Evolutionary conservation across 2,888 invertebrate genomes (phyloP), one percentile per base, ranked within the genome.

Genomic region (Dysmachus trigonus): DNA sequence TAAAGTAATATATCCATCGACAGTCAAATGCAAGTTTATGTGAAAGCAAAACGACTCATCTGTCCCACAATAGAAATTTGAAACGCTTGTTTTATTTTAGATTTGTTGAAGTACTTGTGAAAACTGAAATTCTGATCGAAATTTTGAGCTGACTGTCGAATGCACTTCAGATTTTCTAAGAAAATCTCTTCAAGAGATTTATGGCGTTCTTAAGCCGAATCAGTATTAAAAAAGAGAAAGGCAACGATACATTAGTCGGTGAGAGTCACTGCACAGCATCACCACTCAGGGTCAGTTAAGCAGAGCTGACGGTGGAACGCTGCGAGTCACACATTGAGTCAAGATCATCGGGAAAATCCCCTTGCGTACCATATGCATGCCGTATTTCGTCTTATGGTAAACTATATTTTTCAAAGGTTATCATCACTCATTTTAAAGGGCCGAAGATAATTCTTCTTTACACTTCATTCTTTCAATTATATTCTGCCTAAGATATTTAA

Each of bases 161-260:
- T n/a, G 35, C 47, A 38, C 47, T 77, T 47, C 5, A 77, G 30
- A 76, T 41, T 76, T 76, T 76, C 76, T 18, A 33, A 38, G 76
- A 35, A 76, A n/a, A n/a, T n/a, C n/a, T n/a, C 10, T 38, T 76
- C 76, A 22, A 22, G 41, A 38, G 76, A 76, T 76, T 76, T 76
- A 76, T 22, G 76, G 10, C 41, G 30, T 77, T 77, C 27, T 47
- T 47, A 77, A 27, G 47, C 47, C 47, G 41, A 22, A 62, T 76
- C 7, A 77, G 38, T 51, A 51, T 35, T 77, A 47, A 41, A 77
- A 77, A 41, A 47, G 77, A 77, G 77, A 77, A 77, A 77, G 22
- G 77, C 77, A 51, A 47, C 41, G 77, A 77, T 41, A 41, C 51
- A 77, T 77, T 77, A 47, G 27, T 30, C 7, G 27, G 77, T 27